Evolutionary conservation across 2,797 vertebrate species (phyloP), one percentile per base, ranked within the genome.

Genomic region (Lateolabrax maculatus): DNA sequence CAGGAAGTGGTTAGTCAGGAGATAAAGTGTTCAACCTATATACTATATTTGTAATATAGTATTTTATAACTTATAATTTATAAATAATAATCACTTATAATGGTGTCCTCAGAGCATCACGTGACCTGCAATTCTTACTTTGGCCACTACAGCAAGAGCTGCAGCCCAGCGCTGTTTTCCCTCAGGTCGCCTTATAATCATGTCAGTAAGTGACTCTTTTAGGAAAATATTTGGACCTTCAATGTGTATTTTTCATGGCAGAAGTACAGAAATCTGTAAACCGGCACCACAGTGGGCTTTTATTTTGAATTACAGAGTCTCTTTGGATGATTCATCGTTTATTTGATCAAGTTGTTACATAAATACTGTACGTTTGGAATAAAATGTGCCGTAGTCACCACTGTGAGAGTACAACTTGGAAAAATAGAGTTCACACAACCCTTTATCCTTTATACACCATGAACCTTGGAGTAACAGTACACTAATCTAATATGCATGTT

Each of bases 401-500:
- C 7, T 25, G 9, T n/a, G 57, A 34, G 49, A 34, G 34, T 12
- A 37, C 51, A 44, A 10, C 19, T 43, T 43, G 25, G 31, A 64
- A n/a, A 27, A 43, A 5, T 25, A 16, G n/a, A 53, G 16, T 55
- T 49, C 16, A 27, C 48, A 23, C 27, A 49, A 16, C 8, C 19
- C 4, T 58, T 81, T 31, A 66, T 70, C 55, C 43, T 58, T 65
- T 27, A 37, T 16, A 56, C 71, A 19, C 11, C 55, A 21, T 21
- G 25, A 55, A 49, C 21, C 66, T 41, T 15, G 27, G 36, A 80
- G 41, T 36, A 61, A 64, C 66, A 71, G 34, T 16, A 39, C 71
- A 27, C 36, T 46, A 11, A 56, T 69, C 62, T 37, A 55, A 43
- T 36, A 11, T 55, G 34, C 37, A 36, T 31, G 46, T 78, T 70